Evolutionary conservation across 1,140 invertebrate species (phyloP).

Genomic region (Drosophila auraria): DNA sequence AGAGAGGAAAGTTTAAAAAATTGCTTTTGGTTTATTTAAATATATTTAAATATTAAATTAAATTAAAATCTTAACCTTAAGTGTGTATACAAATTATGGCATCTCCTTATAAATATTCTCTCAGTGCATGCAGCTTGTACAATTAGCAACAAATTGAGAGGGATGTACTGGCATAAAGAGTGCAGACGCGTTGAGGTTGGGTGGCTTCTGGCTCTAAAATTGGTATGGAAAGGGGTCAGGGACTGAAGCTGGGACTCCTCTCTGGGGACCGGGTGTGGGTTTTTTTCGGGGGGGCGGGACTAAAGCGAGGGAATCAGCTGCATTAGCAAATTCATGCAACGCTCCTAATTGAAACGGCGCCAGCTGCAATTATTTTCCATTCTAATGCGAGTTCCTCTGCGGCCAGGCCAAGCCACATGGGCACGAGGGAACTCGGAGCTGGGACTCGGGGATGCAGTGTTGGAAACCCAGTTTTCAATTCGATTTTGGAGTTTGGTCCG

Average conservation of each 20-base stretch:
- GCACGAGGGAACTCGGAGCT: background rate
- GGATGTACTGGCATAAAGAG: slow-evolving; percentile 21
- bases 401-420: slow-evolving; percentile 24
- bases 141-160: slow-evolving; percentile 49
- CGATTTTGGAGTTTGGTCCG: slow-evolving; percentile 18
- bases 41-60: too few relatives aligned
- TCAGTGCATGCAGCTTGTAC: slow-evolving; percentile 23
- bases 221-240: background rate
- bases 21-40: too few relatives aligned
- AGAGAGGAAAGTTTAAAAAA: too few relatives aligned
- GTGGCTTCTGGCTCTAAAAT: slow-evolving; percentile 1
- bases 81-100: too few relatives aligned
- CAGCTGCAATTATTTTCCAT: slow-evolving; percentile 80
- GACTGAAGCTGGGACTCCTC: background rate
- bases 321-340: slow-evolving; percentile 64
- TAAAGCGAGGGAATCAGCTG: slow-evolving; percentile 33
- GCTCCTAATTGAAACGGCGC: slow-evolving; percentile 74
- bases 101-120: background rate
- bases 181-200: background rate
- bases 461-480: slow-evolving; percentile 37
- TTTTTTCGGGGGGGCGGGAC: background rate
- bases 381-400: slow-evolving; percentile 68
- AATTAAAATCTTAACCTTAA: too few relatives aligned
- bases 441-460: background rate
- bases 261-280: background rate